phyloP scores from a whole-genome alignment of 2,797 vertebrate genomes.

The Propithecus perrieri region DNA sequence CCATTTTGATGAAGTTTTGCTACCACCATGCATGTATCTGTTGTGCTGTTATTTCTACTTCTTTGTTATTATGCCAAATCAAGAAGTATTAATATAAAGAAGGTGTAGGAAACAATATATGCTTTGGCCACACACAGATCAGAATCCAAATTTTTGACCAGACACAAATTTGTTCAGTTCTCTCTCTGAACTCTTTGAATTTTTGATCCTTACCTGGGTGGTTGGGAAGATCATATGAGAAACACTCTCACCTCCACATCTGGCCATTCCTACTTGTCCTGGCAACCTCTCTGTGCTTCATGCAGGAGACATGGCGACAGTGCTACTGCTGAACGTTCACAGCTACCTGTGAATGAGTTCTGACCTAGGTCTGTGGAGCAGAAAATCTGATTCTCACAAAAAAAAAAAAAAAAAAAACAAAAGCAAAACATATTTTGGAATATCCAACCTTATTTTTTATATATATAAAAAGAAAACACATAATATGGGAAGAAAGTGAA shows the following conservation, averaged over 20 bases:
- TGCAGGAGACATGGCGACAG: neutral
- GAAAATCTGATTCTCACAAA: neutral
- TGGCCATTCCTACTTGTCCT: rapidly evolving
- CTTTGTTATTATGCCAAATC: neutral
- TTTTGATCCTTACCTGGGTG: no score
- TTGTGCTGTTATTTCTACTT: neutral
- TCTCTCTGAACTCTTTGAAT: neutral
- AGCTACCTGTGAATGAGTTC: neutral
- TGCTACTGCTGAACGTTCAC: neutral
- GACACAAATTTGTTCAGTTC: neutral
- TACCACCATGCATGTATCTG: neutral
- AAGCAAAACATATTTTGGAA: neutral
- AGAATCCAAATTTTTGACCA: neutral
- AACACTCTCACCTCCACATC: rapidly evolving
- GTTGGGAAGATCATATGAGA: neutral
- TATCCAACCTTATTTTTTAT: neutral
- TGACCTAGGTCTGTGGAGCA: neutral
- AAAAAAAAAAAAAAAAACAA: neutral
- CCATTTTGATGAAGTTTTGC: neutral
- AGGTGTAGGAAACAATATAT: neutral
- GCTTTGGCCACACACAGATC: neutral
- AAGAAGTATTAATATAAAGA: neutral
- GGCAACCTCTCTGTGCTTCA: rapidly evolving
- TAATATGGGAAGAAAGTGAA: neutral
- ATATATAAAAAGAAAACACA: neutral